Base-by-base conservation (phyloP, 2,797 vertebrate species). In the Pantherophis vulpinus region DNA sequence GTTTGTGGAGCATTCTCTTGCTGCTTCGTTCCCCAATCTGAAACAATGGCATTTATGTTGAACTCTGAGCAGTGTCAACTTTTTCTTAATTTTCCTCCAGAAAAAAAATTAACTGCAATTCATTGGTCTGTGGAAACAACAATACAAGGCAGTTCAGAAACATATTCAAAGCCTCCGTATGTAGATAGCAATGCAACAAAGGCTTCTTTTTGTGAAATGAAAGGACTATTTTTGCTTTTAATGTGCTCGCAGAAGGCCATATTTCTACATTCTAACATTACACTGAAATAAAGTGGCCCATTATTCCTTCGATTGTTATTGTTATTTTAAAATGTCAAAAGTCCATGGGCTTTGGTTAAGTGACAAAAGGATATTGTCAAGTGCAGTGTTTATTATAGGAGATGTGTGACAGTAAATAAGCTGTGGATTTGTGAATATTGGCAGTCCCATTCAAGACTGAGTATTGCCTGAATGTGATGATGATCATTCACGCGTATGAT, bases 251-350 rank as follows among this genome's bases (percentile, higher is more conserved):
- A 91, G 94, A 56, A 94, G 94, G 94, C 91, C 96, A 63, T 94
- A 96, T 95, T 95, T 94, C 90, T 97, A 89, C 88, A 0, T 94
- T 95, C 89, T 95, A 55, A 66, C 42, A 92, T 10, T 95, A 91
- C 94, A 93, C 89, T 95, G 93, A 94, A 95, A 97, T 92, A 97
- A 96, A 94, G 92, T 55, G 92, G 60, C 92, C 29, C 95, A 94
- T 97, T 97, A 95, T 97, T 94, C 92, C 95, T 91, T 86, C 91
- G 93, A 29, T 27, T 58, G 96, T 96, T 95, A 91, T 90, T 96
- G 95, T 94, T 91, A 66, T 96, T 97, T 97, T 94, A 94, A 95
- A 96, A 96, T 95, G 95, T 93, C 97, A 95, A 9, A 90, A 96
- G 90, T 90, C 94, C 94, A 61, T 90, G 90, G 95, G 87, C 94